Evolutionary conservation across 2,888 invertebrate species (phyloP), one percentile per base, ranked within the genome.

Genomic region (Yponomeuta cagnagella): DNA sequence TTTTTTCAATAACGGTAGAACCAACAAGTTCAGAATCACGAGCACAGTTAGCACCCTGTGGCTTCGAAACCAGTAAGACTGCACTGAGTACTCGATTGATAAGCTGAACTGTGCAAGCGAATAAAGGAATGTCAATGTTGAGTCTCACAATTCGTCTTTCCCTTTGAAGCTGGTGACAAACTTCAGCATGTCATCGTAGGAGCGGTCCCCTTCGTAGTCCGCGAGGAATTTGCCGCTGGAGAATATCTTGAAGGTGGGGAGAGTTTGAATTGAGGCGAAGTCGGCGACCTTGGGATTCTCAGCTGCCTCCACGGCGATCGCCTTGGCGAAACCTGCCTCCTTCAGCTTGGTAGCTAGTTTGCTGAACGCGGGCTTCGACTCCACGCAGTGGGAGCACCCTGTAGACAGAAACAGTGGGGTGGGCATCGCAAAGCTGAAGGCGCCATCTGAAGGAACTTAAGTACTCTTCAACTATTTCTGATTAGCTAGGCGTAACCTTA

Each of bases 361-460:
- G 72, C 94, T 93, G 83, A 93, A 96, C 9, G 94, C 93, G 4
- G 95, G 95, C 80, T 96, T 96, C 82, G 94, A 93, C 23, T 92
- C 86, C 70, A 94, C 93, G 78, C 96, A 96, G 77, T 96, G 95
- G 0, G 94, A 93, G 80, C 96, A 96, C 95, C 96, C 96, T 95
- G 83, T 31, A 79, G 15, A 64, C 8, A 23, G 31, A 70, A 68
- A 10, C 37, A 37, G 5, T 5, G 5, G 37, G 5, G 37, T 37
- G 2, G 2, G 37, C 37, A 5, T 37, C 37, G 5, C 37, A 37
- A 37, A 37, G 37, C 37, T 23, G 23, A 23, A 37, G 3, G 5
- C 37, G 37, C 37, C 37, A 37, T 37, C 37, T 5, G 37, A 37
- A 37, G 5, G 37, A 1, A 37, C 37, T 2, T 4, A 37, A 37